phyloP scores from a whole-genome alignment of 2,113 vertebrate species.

The Coptodon bakossiorum region DNA sequence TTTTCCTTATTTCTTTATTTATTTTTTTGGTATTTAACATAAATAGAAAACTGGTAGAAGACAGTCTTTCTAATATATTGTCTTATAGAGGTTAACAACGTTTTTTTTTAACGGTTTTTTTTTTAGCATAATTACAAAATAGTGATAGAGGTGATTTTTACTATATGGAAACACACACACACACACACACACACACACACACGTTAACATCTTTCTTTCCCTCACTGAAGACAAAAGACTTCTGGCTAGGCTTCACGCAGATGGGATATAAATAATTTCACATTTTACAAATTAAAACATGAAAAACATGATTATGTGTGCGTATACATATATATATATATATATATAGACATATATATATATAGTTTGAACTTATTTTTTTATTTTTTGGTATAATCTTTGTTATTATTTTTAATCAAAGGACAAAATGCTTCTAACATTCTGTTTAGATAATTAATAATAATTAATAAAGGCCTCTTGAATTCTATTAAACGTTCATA shows the following conservation, averaged over 20 bases:
- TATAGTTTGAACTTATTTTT: neutral
- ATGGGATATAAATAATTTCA: neutral
- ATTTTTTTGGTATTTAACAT: neutral
- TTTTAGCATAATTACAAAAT: neutral
- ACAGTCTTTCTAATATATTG: neutral
- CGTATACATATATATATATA: neutral
- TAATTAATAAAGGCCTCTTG: neutral
- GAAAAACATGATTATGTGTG: neutral
- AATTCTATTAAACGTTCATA: neutral
- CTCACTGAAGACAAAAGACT: neutral
- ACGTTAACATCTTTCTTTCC: neutral
- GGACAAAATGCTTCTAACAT: neutral
- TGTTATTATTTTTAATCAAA: neutral
- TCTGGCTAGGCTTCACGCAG: neutral
- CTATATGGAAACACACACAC: neutral
- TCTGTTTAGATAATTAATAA: neutral
- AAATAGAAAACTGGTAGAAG: neutral
- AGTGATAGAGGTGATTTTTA: neutral
- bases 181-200: neutral
- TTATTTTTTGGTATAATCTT: neutral
- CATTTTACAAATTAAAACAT: neutral
- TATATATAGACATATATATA: rapidly evolving
- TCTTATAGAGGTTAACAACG: neutral
- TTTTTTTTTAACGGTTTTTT: neutral
- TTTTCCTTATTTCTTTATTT: neutral